Percentiles rank a stretch among this genome's conserved stretches.
Conservation (phyloP, 2,888 invertebrate species). For the Amiota mariae region DNA sequence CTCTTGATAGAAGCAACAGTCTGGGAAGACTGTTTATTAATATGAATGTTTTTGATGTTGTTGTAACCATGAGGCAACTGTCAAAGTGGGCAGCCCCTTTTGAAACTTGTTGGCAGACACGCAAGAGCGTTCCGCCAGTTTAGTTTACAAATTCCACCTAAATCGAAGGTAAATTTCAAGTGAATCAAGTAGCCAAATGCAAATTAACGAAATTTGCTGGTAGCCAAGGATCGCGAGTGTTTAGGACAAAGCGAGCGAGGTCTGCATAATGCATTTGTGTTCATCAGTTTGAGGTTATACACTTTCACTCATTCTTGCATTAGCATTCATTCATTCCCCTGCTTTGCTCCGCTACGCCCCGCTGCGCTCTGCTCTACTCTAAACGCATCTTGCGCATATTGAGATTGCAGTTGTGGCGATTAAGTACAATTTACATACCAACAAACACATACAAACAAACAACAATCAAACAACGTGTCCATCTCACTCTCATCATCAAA, state of each 20-base stretch:
- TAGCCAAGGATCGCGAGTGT: neutral
- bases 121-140: slow-evolving; percentile 69
- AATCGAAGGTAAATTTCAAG: slow-evolving; percentile 55
- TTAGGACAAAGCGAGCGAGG: neutral
- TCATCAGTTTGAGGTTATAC: slow-evolving; percentile 60
- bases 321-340: slow-evolving; percentile 32
- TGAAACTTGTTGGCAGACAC: slow-evolving; percentile 71
- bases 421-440: neutral
- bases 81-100: slow-evolving; percentile 59
- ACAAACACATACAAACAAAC: no score
- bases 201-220: neutral
- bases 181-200: slow-evolving; percentile 6
- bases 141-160: slow-evolving; percentile 56
- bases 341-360: slow-evolving; percentile 6
- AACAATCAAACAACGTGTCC: no score
- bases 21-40: neutral
- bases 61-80: slow-evolving; percentile 27
- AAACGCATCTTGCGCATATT: neutral
- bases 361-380: no score
- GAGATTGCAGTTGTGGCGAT: slow-evolving; percentile 19
- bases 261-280: slow-evolving; percentile 38
- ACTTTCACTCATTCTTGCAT: slow-evolving; percentile 53
- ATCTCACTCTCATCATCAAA: no score
- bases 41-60: neutral
- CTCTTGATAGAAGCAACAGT: neutral